Base-by-base conservation (phyloP, 2,113 vertebrate genomes). In the Malurus elegans region DNA sequence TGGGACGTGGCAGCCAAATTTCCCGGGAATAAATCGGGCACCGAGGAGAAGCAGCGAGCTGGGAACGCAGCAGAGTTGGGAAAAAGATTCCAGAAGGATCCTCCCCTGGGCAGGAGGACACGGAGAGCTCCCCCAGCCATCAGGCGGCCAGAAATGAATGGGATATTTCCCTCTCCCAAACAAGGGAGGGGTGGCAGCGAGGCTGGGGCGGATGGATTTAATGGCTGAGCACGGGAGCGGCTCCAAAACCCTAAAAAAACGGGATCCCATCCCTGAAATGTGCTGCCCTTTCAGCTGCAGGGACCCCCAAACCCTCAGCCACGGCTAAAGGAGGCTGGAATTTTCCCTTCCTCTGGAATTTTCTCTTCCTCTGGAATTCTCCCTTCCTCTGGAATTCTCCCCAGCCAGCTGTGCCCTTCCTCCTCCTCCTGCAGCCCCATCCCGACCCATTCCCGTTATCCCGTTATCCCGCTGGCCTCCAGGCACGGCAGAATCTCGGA, bases 61-160 rank as follows among this genome's bases (percentile, higher is more conserved):
- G 90, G 53, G 90, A 80, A 73, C 21, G 40, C 72, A 40, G 50
- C 1, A 20, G 29, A 5, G 21, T 29, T 66, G 82, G 65, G 66
- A 36, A 70, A 38, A 38, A 28, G 80, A n/a, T 67, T 19, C 79
- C 75, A 14, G 17, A 15, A 56, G 45, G 81, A 84, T 56, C 11
- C 47, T 71, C 31, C n/a, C 2, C 8, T 1, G 1, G 25, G 65
- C 18, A 2, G 67, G 40, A 40, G 47, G 34, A 58, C 18, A 25
- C 31, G 40, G 42, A 67, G 83, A 50, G 29, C 28, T 56, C 4
- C 50, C 40, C 25, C 5, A 16, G 26, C 16, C 32, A 0, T 1
- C 2, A 1, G 0, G 19, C 6, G 38, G 73, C 45, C n/a, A 15
- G 56, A 36, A 57, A n/a, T 6, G 10, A 36, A 21, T 0, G 8